These are phyloP conservation scores for Papilio gigon DNA, from an alignment of 2,888 invertebrate genomes.

Conservation along the genomic window DNA sequence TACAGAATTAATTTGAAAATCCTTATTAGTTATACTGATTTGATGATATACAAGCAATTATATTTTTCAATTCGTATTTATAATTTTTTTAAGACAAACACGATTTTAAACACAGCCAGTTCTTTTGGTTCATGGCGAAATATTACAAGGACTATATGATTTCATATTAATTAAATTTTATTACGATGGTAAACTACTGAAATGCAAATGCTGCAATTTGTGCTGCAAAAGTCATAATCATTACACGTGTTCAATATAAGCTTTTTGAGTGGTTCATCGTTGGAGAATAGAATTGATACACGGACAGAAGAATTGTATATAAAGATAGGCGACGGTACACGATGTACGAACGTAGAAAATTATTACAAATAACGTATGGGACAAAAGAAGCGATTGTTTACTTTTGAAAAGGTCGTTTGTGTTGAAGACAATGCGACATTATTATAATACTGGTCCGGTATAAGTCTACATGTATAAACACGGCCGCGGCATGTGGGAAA, in stretches of 20 bases:
- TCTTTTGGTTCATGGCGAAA: too few species aligned
- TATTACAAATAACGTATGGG: constrained; percentile 36
- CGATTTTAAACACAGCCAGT: too few species aligned
- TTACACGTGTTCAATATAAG: neutral
- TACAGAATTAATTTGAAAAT: too few species aligned
- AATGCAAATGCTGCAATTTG: too few species aligned
- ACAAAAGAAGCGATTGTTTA: constrained; percentile 50
- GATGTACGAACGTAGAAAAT: constrained; percentile 23
- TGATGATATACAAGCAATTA: too few species aligned
- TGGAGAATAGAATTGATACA: neutral
- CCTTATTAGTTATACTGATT: too few species aligned
- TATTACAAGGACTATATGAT: too few species aligned
- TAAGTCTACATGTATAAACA: constrained; percentile 40
- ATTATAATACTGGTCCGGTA: constrained; percentile 49
- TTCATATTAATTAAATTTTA: too few species aligned
- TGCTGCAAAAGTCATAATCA: neutral
- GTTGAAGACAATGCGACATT: constrained; percentile 49
- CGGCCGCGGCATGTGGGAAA: constrained; percentile 33
- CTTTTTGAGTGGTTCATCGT: neutral
- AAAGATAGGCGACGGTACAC: constrained; percentile 8
- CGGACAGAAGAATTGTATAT: constrained; percentile 1
- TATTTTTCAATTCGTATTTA: too few species aligned
- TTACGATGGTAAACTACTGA: too few species aligned
- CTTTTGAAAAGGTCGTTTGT: constrained; percentile 49
- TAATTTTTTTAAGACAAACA: too few species aligned